These are phyloP conservation scores for Redunca redunca DNA, from an alignment of 2,113 vertebrate genomes.

Conservation along the genomic window DNA sequence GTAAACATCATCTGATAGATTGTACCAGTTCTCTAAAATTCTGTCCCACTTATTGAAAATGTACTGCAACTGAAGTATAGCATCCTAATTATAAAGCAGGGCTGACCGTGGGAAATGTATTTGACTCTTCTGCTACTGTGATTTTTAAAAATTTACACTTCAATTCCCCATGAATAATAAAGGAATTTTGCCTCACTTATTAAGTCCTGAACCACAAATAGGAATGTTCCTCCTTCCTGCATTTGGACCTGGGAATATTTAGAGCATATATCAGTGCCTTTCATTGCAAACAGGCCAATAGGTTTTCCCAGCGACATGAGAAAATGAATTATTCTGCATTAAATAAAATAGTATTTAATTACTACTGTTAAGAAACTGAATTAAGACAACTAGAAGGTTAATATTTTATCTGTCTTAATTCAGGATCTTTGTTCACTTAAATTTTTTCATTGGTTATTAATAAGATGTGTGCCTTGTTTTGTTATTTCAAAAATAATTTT, in stretches of 20 bases:
- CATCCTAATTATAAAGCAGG: constrained; percentile 65
- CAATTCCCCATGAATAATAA: neutral
- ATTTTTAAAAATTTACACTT: constrained; percentile 15
- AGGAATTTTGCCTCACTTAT: constrained; percentile 10
- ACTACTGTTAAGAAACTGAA: neutral
- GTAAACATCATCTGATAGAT: constrained; percentile 32
- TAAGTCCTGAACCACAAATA: neutral
- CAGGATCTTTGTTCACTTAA: neutral
- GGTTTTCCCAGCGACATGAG: neutral
- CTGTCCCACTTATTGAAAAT: constrained; percentile 60
- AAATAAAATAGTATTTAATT: constrained; percentile 29
- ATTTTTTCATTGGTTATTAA: neutral
- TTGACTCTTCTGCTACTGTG: constrained; percentile 33
- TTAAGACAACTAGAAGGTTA: neutral
- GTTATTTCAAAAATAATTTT: neutral
- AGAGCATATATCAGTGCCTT: neutral
- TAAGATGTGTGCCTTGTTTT: neutral
- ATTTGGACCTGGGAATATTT: neutral
- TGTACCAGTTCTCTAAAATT: constrained; percentile 48
- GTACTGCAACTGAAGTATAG: constrained; percentile 49
- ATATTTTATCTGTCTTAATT: neutral
- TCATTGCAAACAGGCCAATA: neutral
- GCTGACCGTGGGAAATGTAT: constrained; percentile 55
- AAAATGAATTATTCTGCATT: neutral
- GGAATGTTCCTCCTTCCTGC: neutral